Evolutionary conservation across 2,888 invertebrate genomes (phyloP), one percentile per base, ranked within the genome.

Genomic region (Penaeus monodon): DNA sequence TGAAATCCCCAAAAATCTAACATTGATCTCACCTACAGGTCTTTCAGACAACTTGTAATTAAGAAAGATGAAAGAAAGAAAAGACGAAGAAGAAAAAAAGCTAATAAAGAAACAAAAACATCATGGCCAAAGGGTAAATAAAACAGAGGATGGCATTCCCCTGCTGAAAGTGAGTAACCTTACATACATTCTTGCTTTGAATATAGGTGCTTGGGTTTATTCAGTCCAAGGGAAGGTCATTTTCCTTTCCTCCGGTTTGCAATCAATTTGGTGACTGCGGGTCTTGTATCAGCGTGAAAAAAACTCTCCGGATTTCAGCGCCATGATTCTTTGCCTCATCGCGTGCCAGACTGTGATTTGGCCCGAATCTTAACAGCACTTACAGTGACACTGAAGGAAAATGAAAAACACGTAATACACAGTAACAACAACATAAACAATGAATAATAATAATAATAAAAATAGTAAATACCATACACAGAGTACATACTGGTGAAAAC

Each of bases 171-270:
- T 38, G 38, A 38, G 38, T 38, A 38, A 38, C 38, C 38, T 12
- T 22, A 79, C 93, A 93, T 90, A 95, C 94, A 93, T 95, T 95
- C 92, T 94, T 95, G 95, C 94, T 88, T 91, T 92, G 91, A 95
- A 95, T 64, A 93, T 92, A 70, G 93, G 92, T 70, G 65, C 91
- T 63, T 90, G 22, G 91, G 89, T 6, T 90, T 93, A 90, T 91
- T 93, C 91, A 96, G 91, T 96, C 95, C 96, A 98, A 1, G 98
- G 92, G 97, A 0, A 99, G 92, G 91, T 97, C 96, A 91, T 97
- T 97, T 91, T 96, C 96, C 92, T 96, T 96, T 0, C 99, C 99
- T 33, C 98, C 99, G 90, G 95, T n/a, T 97, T 10, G 96, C 98
- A 24, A 88, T 68, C 29, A 84, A 68, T 81, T 78, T 80, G 74